Conservation (phyloP, 2,113 vertebrate species). For the Ovis aries region DNA sequence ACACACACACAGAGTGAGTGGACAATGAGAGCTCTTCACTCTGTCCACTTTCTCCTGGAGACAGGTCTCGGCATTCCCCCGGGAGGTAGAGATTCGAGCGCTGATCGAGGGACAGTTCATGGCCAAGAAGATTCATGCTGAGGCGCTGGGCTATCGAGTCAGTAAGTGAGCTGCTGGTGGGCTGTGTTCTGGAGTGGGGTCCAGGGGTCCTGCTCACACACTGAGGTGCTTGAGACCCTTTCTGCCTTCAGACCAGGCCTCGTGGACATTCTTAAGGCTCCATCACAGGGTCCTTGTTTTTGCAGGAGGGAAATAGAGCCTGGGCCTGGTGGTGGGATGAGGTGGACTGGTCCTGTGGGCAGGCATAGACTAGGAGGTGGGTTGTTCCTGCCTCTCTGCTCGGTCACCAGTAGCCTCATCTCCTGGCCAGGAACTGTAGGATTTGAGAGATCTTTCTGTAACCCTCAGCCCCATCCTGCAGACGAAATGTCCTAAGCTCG, state of each 20-base stretch:
- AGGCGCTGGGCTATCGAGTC: conserved; percentile 92
- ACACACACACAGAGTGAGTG: rapidly evolving
- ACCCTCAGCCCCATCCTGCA: background rate
- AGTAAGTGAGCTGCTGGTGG: conserved; percentile 81
- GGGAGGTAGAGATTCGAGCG: conserved; percentile 89
- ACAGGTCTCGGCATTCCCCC: conserved; percentile 83
- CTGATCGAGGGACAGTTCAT: conserved; percentile 96
- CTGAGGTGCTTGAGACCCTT: background rate
- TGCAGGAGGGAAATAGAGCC: background rate
- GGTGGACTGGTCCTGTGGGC: rapidly evolving
- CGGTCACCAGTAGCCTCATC: background rate
- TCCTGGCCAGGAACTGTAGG: background rate
- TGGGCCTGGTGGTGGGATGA: background rate
- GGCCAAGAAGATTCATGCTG: conserved; percentile 93
- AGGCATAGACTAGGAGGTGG: rapidly evolving
- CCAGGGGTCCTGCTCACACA: background rate
- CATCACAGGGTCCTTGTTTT: rapidly evolving
- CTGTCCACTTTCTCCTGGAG: background rate
- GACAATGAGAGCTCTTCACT: background rate
- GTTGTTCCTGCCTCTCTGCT: background rate
- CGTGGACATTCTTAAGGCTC: rapidly evolving
- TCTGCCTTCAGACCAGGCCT: background rate
- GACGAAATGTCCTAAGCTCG: background rate
- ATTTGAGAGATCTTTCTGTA: background rate
- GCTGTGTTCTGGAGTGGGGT: background rate